Conservation (phyloP, 2,797 vertebrate genomes). For the Centropyge bicolor region DNA sequence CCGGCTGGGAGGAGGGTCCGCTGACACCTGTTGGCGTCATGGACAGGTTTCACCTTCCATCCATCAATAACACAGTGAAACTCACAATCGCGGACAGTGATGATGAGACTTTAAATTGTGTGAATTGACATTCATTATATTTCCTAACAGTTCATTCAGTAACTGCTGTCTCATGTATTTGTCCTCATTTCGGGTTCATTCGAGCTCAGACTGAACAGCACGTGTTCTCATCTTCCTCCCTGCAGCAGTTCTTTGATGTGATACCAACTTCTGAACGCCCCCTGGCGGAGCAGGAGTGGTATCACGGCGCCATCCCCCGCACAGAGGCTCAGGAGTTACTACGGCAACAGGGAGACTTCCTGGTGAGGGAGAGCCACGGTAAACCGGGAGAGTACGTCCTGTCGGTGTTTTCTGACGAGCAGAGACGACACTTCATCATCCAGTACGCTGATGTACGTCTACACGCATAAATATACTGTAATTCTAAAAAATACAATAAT, state of each 20-base stretch:
- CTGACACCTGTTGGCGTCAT: too few species aligned
- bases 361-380: constrained; percentile 97
- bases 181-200: background rate
- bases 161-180: too few species aligned
- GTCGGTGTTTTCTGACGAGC: constrained; percentile 95
- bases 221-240: background rate
- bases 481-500: too few species aligned
- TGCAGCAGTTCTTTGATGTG: constrained; percentile 91
- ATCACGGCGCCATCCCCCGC: constrained; percentile 96
- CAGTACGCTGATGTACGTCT: constrained; percentile 94
- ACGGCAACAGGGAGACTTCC: constrained; percentile 96
- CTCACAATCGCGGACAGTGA: too few species aligned
- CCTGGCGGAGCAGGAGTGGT: constrained; percentile 95
- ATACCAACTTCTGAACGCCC: constrained; percentile 92
- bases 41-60: too few species aligned
- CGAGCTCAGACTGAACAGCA: background rate
- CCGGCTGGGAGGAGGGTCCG: too few species aligned
- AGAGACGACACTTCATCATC: constrained; percentile 98
- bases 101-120: too few species aligned
- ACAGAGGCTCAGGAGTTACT: constrained; percentile 96
- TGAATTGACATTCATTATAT: too few species aligned
- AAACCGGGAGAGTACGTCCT: constrained; percentile 99
- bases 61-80: too few species aligned
- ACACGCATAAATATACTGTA: background rate
- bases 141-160: too few species aligned